A percentile compares a stretch with the other conserved stretches of the same genome.
These are phyloP conservation scores for Mustela lutreola DNA, from an alignment of 2,113 vertebrate species.

Conservation along the genomic window DNA sequence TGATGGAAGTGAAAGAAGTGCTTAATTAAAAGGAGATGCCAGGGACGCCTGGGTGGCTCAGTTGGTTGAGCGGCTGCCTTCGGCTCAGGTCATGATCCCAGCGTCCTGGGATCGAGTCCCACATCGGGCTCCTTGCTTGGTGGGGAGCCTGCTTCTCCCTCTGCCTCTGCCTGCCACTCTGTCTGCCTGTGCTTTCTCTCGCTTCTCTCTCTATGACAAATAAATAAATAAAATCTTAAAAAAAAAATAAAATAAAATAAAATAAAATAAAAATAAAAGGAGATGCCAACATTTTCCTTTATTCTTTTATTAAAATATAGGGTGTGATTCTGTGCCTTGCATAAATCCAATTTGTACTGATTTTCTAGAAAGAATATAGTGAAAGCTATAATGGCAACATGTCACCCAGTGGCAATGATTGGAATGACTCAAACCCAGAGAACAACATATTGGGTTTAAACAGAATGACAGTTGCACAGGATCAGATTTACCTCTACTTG, in stretches of 20 bases:
- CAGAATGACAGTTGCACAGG: background rate
- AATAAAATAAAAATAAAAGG: too few relatives aligned
- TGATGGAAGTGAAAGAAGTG: background rate
- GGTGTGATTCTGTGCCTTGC: background rate
- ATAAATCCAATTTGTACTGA: constrained; percentile 50
- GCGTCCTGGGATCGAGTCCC: too few relatives aligned
- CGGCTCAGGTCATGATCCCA: too few relatives aligned
- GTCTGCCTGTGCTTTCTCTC: too few relatives aligned
- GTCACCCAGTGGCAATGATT: background rate
- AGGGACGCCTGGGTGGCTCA: too few relatives aligned
- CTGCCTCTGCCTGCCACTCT: too few relatives aligned
- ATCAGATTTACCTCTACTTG: background rate
- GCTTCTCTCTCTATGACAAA: too few relatives aligned
- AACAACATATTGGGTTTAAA: background rate
- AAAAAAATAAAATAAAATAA: too few relatives aligned
- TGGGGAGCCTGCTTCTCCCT: too few relatives aligned
- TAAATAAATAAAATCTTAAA: too few relatives aligned
- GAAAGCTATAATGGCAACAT: background rate
- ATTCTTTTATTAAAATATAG: background rate
- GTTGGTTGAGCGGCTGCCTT: too few relatives aligned
- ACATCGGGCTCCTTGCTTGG: too few relatives aligned
- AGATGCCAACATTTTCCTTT: constrained; percentile 7
- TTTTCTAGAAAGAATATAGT: background rate
- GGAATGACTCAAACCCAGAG: constrained; percentile 26
- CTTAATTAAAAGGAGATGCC: constrained; percentile 34